Conservation (phyloP, 2,888 invertebrate species). For the Andrena bicolor region DNA sequence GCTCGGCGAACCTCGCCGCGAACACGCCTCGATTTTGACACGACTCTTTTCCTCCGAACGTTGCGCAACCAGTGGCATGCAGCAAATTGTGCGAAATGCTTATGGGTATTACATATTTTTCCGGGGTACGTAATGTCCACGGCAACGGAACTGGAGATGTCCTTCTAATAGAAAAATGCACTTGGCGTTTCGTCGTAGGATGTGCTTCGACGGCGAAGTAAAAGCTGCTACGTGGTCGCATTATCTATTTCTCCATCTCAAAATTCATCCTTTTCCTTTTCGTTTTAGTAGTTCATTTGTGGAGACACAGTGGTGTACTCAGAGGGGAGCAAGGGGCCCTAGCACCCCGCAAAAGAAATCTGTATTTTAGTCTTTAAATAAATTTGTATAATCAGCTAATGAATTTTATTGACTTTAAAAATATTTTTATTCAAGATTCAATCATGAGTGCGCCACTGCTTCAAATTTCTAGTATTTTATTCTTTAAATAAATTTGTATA, state of each 20-base stretch:
- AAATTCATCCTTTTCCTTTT: neutral
- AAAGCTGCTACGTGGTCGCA: neutral
- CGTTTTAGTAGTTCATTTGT: neutral
- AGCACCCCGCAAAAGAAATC: too few relatives aligned
- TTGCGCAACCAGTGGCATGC: conserved; percentile 36
- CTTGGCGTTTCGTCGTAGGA: conserved; percentile 3
- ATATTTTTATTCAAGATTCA: neutral
- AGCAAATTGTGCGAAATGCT: conserved; percentile 28
- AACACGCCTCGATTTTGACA: conserved; percentile 10
- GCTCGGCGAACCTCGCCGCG: neutral
- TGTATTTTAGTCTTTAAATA: too few relatives aligned
- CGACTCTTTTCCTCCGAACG: neutral
- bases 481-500: too few relatives aligned
- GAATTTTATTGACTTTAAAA: too few relatives aligned
- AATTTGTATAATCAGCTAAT: too few relatives aligned
- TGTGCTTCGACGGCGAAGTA: neutral
- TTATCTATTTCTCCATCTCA: neutral
- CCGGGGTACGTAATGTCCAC: conserved; percentile 44
- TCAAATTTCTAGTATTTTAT: neutral
- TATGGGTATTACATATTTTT: conserved; percentile 21
- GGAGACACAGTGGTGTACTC: too few relatives aligned
- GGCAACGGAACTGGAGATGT: conserved; percentile 39
- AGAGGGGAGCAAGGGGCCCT: too few relatives aligned
- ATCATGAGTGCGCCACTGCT: neutral
- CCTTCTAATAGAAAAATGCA: conserved; percentile 29